Evolutionary conservation across 2,113 vertebrate species (phyloP), one percentile per base, ranked within the genome.

Genomic region (Callospermophilus lateralis): DNA sequence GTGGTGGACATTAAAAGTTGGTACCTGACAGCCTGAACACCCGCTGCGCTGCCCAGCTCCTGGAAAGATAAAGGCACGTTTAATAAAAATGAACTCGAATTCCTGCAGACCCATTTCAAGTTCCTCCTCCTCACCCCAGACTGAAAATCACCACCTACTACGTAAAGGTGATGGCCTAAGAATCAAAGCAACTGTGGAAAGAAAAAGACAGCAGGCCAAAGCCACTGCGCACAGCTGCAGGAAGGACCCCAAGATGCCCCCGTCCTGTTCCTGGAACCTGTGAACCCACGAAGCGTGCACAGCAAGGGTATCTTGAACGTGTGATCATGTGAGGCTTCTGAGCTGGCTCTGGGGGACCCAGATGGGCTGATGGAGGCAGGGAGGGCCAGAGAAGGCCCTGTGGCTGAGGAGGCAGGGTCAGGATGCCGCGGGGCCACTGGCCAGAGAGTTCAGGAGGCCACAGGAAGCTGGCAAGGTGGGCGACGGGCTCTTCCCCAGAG

Each of bases 1-100:
- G 2, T 0, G 1, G 10, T 22, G 10, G 79, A 6, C 0, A 0
- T 24, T 5, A 42, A 39, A 11, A 45, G n/a, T 0, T 1, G 63
- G 11, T 17, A 4, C 10, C 34, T 24, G 10, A 72, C 0, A 9
- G 24, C 19, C 2, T 3, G 39, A 28, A 3, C 4, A 9, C 32
- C 67, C 15, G 37, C 8, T 45, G 32, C 32, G 37, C 65, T 85
- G 11, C 65, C 16, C 24, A 24, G 48, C 9, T 74, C 79, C 80
- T 11, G 48, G 48, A 26, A 70, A 76, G 37, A 20, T 17, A 28
- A 76, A 73, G 5, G 24, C 8, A 32, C 3, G 24, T n/a, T 58
- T 53, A 70, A 19, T 51, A 42, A 61, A 88, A 34, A 70, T 5
- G 13, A 10, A 58, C 37, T 67, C 24, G 8, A 17, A 19, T 37